Percentiles rank a stretch among this genome's conserved stretches.
These are phyloP conservation scores for Musca domestica DNA, from an alignment of 1,140 invertebrate species.

Conservation along the genomic window DNA sequence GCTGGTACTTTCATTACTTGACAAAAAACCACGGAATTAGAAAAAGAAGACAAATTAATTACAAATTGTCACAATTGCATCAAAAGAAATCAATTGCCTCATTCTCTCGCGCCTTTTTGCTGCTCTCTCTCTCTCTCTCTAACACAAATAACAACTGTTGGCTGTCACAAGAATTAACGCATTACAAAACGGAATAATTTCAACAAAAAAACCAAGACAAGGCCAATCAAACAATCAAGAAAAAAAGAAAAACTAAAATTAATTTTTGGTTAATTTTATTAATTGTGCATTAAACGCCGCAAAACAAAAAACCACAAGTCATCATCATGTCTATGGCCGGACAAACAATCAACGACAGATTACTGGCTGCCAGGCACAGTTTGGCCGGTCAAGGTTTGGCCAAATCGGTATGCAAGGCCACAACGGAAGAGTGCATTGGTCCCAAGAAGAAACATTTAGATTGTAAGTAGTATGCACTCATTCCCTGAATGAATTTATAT, in stretches of 20 bases:
- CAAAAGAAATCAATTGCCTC: background rate
- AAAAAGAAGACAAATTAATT: background rate
- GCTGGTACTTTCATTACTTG: conserved; percentile 19
- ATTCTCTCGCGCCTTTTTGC: too few species aligned
- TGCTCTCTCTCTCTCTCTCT: too few species aligned
- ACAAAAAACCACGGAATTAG: background rate
- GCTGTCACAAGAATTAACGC: too few species aligned
- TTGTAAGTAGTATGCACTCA: conserved; percentile 80
- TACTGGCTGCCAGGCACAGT: conserved; percentile 95
- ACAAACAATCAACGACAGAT: conserved; percentile 96
- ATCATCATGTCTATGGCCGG: conserved; percentile 74
- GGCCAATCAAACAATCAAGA: too few species aligned
- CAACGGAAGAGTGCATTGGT: conserved; percentile 98
- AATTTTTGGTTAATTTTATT: conserved; percentile 4
- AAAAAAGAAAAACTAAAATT: background rate
- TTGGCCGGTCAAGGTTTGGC: conserved; percentile 98
- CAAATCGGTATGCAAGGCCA: conserved; percentile 99
- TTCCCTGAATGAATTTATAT: too few species aligned
- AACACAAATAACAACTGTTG: too few species aligned
- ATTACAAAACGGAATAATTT: background rate
- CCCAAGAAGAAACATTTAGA: conserved; percentile 99
- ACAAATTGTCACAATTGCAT: background rate
- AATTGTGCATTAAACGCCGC: background rate
- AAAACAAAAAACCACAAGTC: conserved; percentile 34
- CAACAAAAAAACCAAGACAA: background rate